Evolutionary conservation across 2,888 invertebrate genomes (phyloP), one percentile per base, ranked within the genome.

Genomic region (Chalcis sispes): DNA sequence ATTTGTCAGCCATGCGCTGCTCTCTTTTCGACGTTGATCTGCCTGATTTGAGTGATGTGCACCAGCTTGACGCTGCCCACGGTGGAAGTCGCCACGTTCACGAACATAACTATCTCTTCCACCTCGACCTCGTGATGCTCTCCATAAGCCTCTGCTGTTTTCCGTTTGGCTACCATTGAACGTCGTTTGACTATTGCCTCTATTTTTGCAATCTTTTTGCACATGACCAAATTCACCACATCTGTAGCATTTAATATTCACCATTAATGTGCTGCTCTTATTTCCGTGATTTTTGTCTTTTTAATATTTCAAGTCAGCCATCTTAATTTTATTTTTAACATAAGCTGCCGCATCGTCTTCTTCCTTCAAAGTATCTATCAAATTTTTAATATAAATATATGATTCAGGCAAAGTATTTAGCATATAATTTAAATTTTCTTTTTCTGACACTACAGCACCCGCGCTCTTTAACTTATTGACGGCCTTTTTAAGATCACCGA

Each of bases 351-450:
- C 13, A 3, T 46, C 3, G 8, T 46, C n/a, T 15, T 46, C n/a
- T 46, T 46, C 46, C 46, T 8, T 8, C n/a, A 46, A 46, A 15
- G n/a, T 15, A n/a, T 46, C 46, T 3, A 46, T n/a, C 13, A 46
- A 3, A 46, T 46, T 15, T 8, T 3, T 15, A 20, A 50, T 76
- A 81, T 72, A 59, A 75, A 56, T 23, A 8, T 3, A 46, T 8
- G 8, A 82, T 81, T 80, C 84, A 83, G 76, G 72, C 62, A 76
- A 40, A 13, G 75, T 66, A 27, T 42, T 65, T 25, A 71, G 32
- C 70, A 75, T 71, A 27, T 84, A 83, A 64, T 79, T 81, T 54
- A 82, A 61, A 76, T 83, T 83, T 69, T 83, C 81, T 59, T 81
- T 70, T 74, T 46, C n/a, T 46, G 46, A 8, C 81, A 82, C 78